A percentile compares a stretch with the other conserved stretches of the same genome.
Conservation (phyloP, 1,140 invertebrate genomes). For the Drosophila sucinea region DNA sequence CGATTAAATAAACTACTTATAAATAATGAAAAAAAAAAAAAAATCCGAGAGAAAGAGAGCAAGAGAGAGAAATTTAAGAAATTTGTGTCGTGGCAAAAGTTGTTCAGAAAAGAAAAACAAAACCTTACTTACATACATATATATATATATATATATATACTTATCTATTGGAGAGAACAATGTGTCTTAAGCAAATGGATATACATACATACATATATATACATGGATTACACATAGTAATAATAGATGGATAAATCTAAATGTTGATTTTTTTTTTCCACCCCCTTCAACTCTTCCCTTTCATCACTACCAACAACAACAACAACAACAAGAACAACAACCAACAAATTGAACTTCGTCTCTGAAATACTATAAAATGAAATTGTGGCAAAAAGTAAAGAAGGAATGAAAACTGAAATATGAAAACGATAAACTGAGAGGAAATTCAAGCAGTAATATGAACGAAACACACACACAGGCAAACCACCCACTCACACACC, state of each 20-base stretch:
- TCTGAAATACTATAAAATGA: neutral
- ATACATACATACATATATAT: slow-evolving; percentile 21
- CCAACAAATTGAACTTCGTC: too few species aligned
- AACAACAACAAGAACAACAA: too few species aligned
- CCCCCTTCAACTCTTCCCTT: slow-evolving; percentile 12
- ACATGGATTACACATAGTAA: slow-evolving; percentile 46
- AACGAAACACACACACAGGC: neutral
- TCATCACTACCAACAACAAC: neutral
- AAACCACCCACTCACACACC: neutral
- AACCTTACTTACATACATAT: neutral
- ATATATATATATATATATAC: slow-evolving; percentile 22
- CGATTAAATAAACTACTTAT: slow-evolving; percentile 21
- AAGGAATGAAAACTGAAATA: neutral
- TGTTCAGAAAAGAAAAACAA: slow-evolving; percentile 3
- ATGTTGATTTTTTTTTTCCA: slow-evolving; percentile 40
- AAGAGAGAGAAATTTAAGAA: slow-evolving; percentile 13
- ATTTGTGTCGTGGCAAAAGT: neutral
- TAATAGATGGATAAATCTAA: slow-evolving; percentile 22
- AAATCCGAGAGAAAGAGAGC: slow-evolving; percentile 6
- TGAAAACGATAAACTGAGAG: neutral
- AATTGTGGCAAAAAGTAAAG: neutral
- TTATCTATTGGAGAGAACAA: slow-evolving; percentile 70
- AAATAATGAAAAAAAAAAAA: slow-evolving; percentile 5
- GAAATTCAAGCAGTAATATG: neutral
- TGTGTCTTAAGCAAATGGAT: slow-evolving; percentile 61